phyloP scores from a whole-genome alignment of 2,888 invertebrate genomes.

The Autographa pulchrina region DNA sequence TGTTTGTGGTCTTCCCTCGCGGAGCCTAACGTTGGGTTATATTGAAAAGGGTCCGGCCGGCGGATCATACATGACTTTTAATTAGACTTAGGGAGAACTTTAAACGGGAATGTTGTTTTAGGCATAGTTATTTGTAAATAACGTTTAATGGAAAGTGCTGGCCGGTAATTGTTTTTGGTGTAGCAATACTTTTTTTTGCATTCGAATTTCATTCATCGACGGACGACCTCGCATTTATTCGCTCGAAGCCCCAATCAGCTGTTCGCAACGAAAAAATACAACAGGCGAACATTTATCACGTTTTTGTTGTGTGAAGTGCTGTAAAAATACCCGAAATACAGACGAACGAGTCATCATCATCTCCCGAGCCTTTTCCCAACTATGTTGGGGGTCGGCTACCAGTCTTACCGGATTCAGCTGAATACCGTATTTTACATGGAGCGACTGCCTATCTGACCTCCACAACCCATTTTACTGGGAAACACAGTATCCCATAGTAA shows the following conservation, averaged over 20 bases:
- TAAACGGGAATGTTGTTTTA: conserved; percentile 22
- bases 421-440: too few relatives aligned
- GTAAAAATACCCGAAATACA: not conserved
- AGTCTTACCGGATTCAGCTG: too few relatives aligned
- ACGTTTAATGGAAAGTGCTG: not conserved
- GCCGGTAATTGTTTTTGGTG: not conserved
- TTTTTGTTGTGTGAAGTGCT: not conserved
- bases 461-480: too few relatives aligned
- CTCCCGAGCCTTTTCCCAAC: too few relatives aligned
- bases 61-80: conserved; percentile 36
- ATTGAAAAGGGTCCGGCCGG: conserved; percentile 46
- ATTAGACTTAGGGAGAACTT: conserved; percentile 31
- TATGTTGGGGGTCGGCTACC: too few relatives aligned
- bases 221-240: not conserved
- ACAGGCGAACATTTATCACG: not conserved
- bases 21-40: conserved; percentile 26
- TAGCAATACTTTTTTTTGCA: not conserved
- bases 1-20: conserved; percentile 37
- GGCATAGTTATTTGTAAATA: conserved; percentile 11
- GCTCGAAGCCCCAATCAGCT: not conserved
- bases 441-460: too few relatives aligned
- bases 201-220: conserved; percentile 1
- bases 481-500: too few relatives aligned
- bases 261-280: not conserved
- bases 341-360: not conserved